Percentiles rank a stretch among this genome's conserved stretches.
These are phyloP conservation scores for Lasioglossum morio DNA, from an alignment of 2,888 invertebrate genomes.

Conservation along the genomic window DNA sequence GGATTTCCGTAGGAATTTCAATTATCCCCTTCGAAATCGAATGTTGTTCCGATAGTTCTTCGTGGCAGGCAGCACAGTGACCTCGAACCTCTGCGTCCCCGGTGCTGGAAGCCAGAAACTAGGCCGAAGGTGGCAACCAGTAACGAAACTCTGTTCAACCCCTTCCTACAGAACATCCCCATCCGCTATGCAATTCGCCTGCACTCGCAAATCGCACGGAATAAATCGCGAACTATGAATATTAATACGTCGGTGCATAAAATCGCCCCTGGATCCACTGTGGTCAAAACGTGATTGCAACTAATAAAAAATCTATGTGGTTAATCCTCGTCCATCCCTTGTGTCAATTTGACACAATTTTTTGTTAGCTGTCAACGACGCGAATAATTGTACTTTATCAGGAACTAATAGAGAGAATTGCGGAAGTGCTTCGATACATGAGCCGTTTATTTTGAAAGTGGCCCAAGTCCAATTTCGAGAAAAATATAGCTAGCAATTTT, in stretches of 20 bases:
- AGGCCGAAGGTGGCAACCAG: slow-evolving; percentile 48
- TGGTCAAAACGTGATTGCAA: not conserved
- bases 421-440: not conserved
- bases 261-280: not conserved
- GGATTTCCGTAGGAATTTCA: slow-evolving; percentile 40
- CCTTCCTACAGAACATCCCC: slow-evolving; percentile 13
- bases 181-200: slow-evolving; percentile 34
- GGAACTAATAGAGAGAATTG: too few species aligned
- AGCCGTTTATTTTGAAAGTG: too few species aligned
- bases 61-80: slow-evolving; percentile 7
- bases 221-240: slow-evolving; percentile 57
- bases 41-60: slow-evolving; percentile 36
- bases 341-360: not conserved
- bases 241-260: slow-evolving; percentile 38
- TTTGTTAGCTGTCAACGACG: not conserved
- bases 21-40: slow-evolving; percentile 35
- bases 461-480: too few species aligned
- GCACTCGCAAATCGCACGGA: slow-evolving; percentile 41
- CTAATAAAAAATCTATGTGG: not conserved
- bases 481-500: too few species aligned
- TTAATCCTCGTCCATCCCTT: not conserved
- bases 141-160: slow-evolving; percentile 18
- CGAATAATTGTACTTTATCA: too few species aligned
- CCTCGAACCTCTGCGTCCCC: slow-evolving; percentile 18
- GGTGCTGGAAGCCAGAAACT: slow-evolving; percentile 42